Evolutionary conservation across 2,113 vertebrate genomes (phyloP), one percentile per base, ranked within the genome.

Genomic region (Hippopotamus amphibius): DNA sequence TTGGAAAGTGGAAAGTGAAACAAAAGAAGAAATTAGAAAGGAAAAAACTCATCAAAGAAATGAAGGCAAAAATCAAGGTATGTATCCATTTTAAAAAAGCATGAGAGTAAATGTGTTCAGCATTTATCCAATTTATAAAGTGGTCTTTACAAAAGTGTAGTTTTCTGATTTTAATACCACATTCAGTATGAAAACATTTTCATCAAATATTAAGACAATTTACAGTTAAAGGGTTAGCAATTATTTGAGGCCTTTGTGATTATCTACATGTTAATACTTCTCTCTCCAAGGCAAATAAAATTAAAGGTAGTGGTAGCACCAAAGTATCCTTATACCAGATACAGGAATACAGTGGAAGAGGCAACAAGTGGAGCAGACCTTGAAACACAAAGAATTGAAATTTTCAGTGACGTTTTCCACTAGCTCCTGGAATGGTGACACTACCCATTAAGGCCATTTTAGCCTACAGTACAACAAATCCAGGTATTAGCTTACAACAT

Each of bases 61-160:
- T 99, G 28, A 99, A 98, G 55, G 86, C 97, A 93, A 99, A 99
- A 98, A 98, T 98, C 48, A 98, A 97, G 98, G 99, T 99, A 97
- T 83, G 97, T 96, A 90, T 80, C 41, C 37, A 11, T 79, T 55
- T 1, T 57, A 68, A 37, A 90, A 71, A 48, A 15, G 16, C 7
- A 30, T 57, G 10, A 37, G n/a, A 53, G 43, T 66, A 91, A 30
- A 69, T 87, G 22, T 48, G 7, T 43, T 80, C 21, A 71, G 22
- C 8, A 43, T 43, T 19, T 61, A 19, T 66, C 87, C 43, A 30
- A 15, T 43, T 66, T 85, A 30, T 92, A 86, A 92, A 93, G 43
- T 55, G 41, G 26, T 65, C 63, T 74, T 95, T 86, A 74, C 19
- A 74, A 95, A 55, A 94, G 57, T 76, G 11, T n/a, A 57, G 68